Conservation (phyloP, 2,797 vertebrate species). For the Ispidina picta region DNA sequence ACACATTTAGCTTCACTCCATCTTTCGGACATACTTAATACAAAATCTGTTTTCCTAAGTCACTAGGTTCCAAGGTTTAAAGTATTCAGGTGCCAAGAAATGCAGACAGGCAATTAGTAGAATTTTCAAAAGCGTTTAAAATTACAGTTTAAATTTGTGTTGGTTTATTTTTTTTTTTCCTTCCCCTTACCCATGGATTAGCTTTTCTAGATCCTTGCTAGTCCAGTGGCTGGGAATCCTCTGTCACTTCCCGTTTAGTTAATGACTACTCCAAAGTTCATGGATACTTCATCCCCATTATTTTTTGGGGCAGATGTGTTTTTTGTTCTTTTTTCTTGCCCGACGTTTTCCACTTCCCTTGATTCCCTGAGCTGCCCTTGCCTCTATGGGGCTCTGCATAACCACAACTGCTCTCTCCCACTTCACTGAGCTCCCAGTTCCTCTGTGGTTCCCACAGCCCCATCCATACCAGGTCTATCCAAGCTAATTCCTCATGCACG, state of each 20-base stretch:
- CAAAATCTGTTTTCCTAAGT: not conserved
- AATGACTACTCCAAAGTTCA: not conserved
- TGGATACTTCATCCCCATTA: not conserved
- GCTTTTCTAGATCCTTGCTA: not conserved
- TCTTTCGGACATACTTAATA: not conserved
- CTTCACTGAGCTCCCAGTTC: not conserved
- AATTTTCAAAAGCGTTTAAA: conserved; percentile 7
- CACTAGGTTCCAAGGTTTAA: not conserved
- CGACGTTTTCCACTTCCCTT: not conserved
- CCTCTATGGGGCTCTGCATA: not conserved
- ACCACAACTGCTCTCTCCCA: too few species aligned
- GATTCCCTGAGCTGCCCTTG: not conserved
- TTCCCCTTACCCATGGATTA: not conserved
- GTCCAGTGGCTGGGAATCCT: not conserved
- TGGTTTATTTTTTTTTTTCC: not conserved
- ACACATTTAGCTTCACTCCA: not conserved
- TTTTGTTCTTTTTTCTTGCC: not conserved
- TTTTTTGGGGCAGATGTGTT: not conserved
- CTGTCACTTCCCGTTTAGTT: not conserved
- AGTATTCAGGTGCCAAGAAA: not conserved
- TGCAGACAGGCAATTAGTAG: not conserved
- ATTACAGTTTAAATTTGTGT: not conserved
- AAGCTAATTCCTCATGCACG: not conserved
- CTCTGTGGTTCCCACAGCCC: not conserved
- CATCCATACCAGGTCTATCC: not conserved